Evolutionary conservation across 2,888 invertebrate genomes (phyloP), one percentile per base, ranked within the genome.

Genomic region (Pachymerium ferrugineum): DNA sequence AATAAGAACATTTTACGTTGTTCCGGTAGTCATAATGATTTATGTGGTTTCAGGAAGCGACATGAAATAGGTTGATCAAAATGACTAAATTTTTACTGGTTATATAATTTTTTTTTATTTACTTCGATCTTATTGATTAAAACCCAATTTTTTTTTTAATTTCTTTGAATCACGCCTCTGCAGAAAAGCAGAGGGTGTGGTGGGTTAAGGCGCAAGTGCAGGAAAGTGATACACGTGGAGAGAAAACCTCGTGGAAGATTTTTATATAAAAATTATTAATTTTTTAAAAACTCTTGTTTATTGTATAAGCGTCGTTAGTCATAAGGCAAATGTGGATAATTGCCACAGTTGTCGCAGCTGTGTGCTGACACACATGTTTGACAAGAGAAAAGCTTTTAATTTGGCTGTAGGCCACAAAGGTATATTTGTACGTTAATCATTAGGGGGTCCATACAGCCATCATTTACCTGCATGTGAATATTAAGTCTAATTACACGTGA

Each of bases 1-100:
- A 54, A 54, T 54, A 54, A 54, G 54, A 54, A 54, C n/a, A n/a
- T 54, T 22, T 54, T 54, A 25, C 54, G 54, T 54, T 54, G 54
- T 54, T 54, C 54, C 54, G 54, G 54, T 54, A 54, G 54, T 54
- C 54, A 54, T 54, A 54, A 54, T 54, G 54, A 54, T 54, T 54
- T 54, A 54, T 54, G 54, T 54, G 6, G 54, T 54, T 54, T 12
- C 54, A 54, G 54, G 54, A 54, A 54, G 54, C 54, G 54, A 54
- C 54, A 54, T 54, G 54, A 22, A 54, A 54, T 54, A 54, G 28
- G 54, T 54, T 54, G 54, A 54, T 54, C 22, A 54, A 54, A n/a
- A 54, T 54, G 54, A 54, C 25, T 28, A 22, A 54, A 22, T 54
- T 54, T 54, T 54, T 54, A 54, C 19, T n/a, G 54, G 54, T 25